These are phyloP conservation scores for Rafetus swinhoei DNA, from an alignment of 2,113 vertebrate genomes.

Conservation along the genomic window DNA sequence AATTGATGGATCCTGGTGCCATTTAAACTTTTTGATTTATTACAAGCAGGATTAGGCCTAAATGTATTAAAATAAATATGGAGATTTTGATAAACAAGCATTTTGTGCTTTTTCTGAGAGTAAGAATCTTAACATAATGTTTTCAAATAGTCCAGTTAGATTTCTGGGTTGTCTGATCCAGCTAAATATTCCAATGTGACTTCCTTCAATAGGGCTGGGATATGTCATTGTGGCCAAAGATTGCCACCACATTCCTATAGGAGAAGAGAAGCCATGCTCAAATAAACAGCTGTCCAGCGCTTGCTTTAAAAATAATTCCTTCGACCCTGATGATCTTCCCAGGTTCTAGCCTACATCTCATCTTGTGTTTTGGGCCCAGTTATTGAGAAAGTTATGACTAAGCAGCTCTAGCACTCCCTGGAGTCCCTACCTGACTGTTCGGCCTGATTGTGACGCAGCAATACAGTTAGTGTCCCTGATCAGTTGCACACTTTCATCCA, in stretches of 20 bases:
- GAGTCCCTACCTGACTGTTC: not conserved
- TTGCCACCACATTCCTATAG: fast-evolving
- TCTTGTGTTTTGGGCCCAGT: not conserved
- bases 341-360: not conserved
- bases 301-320: not conserved
- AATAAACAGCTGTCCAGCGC: not conserved
- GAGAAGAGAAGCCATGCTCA: not conserved
- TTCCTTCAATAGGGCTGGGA: fast-evolving
- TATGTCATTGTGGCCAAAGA: not conserved
- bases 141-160: not conserved
- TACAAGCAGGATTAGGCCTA: not conserved
- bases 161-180: not conserved
- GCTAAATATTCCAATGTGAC: not conserved
- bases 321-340: not conserved
- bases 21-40: not conserved
- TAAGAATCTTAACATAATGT: not conserved
- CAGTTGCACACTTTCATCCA: not conserved
- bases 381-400: not conserved
- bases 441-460: not conserved
- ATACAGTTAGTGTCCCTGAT: not conserved
- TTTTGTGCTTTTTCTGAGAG: not conserved
- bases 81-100: not conserved
- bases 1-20: not conserved
- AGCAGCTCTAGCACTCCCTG: not conserved
- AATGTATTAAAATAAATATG: not conserved